Base-by-base conservation (phyloP, 2,113 vertebrate genomes). In the Cheilinus undulatus region DNA sequence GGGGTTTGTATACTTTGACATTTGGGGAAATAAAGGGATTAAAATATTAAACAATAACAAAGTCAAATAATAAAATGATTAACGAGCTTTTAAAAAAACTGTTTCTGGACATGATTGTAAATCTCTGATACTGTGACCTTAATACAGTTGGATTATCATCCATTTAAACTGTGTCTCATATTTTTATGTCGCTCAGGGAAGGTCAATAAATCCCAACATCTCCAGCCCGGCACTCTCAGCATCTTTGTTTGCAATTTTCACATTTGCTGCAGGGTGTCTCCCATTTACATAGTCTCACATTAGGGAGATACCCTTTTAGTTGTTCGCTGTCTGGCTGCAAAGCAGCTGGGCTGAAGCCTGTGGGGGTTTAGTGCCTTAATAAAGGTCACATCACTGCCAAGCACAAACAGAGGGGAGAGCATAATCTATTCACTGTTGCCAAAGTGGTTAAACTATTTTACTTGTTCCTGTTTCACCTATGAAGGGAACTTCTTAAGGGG, bases 341-440 rank as follows among this genome's bases (percentile, higher is more conserved):
- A 82, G 50, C 72, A 73, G 65, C 82, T 85, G 24, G 15, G 7
- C 40, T 42, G 36, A 51, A 40, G 57, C 19, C 42, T 20, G 52
- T 12, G 57, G 78, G 53, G 69, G 42, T 57, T 69, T 40, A 56
- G 77, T 28, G 72, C 75, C 52, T 84, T 77, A 62, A 76, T 73
- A 75, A 85, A 87, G 78, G 86, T 59, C 86, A 87, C 30, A 19
- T 85, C 69, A 73, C 69, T 80, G 76, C 73, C 77, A 76, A 22
- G 61, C 40, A 12, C 66, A 38, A 38, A 54, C 46, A 56, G 49
- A 68, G 2, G 36, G 13, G 26, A 64, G 23, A 9, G 36, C 27
- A 64, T 77, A 70, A 61, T 66, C 59, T 82, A 80, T 73, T 82
- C 59, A 50, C 34, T 36, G 10, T 27, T 65, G 45, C 43, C 64